phyloP scores from a whole-genome alignment of 2,113 vertebrate species.

The Thamnophis sirtalis region DNA sequence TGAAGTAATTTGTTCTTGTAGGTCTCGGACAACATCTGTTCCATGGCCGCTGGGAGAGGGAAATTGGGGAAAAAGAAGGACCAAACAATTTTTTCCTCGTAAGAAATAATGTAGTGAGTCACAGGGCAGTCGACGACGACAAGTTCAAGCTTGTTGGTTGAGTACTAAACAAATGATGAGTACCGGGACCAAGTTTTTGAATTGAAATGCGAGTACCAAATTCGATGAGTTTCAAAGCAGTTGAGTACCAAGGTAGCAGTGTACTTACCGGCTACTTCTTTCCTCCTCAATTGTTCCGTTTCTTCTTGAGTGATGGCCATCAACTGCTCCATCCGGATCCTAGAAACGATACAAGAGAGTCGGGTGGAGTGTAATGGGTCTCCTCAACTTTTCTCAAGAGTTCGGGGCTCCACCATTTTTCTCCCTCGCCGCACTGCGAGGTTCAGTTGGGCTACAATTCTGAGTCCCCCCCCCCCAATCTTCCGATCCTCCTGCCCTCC shows the following conservation, averaged over 20 bases:
- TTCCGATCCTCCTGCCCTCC: too few species aligned
- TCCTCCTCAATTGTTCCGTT: constrained; percentile 78
- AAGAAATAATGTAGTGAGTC: too few species aligned
- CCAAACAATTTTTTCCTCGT: too few species aligned
- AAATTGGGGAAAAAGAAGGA: too few species aligned
- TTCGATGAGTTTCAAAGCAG: neutral
- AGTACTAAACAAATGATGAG: too few species aligned
- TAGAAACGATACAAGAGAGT: constrained; percentile 44
- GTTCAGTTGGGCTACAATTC: neutral
- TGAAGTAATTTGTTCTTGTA: constrained; percentile 81
- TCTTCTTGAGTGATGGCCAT: constrained; percentile 95
- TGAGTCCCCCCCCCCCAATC: too few species aligned
- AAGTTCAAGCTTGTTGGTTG: too few species aligned
- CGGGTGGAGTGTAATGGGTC: neutral
- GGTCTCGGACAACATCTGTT: constrained; percentile 88
- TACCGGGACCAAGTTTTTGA: too few species aligned
- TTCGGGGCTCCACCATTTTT: neutral
- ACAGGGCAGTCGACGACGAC: too few species aligned
- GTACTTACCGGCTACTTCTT: constrained; percentile 86
- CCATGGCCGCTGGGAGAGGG: constrained; percentile 83
- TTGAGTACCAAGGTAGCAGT: neutral
- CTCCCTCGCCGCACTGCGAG: neutral
- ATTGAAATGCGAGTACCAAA: neutral
- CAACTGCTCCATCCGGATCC: constrained; percentile 90
- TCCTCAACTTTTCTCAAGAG: too few species aligned